Conservation (phyloP, 2,113 vertebrate species). For the Pollimyrus isidori region DNA sequence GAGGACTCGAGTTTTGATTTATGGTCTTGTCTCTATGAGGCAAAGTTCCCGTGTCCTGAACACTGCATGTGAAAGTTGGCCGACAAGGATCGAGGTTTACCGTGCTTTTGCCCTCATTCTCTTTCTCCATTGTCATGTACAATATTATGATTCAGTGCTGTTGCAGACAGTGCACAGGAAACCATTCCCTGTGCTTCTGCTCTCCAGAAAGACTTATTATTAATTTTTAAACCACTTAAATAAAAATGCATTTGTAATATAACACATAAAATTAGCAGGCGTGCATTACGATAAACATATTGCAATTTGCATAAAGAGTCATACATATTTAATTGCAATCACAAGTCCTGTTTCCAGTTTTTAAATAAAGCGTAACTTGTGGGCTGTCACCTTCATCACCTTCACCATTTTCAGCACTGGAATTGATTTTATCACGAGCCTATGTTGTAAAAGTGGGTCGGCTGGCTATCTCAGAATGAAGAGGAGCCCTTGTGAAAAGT, state of each 20-base stretch:
- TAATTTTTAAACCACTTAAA: neutral
- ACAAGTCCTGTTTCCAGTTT: neutral
- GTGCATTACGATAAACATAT: neutral
- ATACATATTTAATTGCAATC: neutral
- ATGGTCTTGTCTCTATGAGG: neutral
- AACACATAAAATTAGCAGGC: neutral
- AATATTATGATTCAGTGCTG: neutral
- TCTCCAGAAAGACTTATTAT: neutral
- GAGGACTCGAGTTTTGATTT: neutral
- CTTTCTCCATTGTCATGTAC: neutral
- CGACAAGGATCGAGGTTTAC: neutral
- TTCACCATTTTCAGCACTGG: neutral
- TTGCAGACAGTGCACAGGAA: neutral
- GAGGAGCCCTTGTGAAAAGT: neutral
- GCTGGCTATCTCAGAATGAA: neutral
- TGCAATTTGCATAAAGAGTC: neutral
- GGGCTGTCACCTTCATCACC: neutral
- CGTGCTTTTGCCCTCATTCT: neutral
- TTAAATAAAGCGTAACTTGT: neutral
- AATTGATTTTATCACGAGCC: neutral
- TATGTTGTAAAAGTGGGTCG: neutral
- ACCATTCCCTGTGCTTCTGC: neutral
- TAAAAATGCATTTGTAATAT: conserved; percentile 2
- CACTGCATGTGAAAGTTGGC: neutral
- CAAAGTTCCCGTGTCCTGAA: neutral